phyloP scores from a whole-genome alignment of 92 coral and sea anemone species.

The Phymanthus crucifer region DNA sequence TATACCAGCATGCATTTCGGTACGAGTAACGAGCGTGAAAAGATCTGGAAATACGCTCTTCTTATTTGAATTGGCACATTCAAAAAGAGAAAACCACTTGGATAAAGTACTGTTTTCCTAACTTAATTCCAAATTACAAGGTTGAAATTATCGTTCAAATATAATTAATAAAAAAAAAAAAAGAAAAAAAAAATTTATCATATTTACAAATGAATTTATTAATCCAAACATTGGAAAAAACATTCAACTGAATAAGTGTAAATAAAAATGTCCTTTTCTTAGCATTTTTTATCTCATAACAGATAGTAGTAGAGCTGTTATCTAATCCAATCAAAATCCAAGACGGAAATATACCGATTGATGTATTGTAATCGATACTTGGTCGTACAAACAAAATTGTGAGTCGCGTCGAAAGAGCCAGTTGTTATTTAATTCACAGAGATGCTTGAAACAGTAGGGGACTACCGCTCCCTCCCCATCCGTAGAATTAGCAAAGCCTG shows the following conservation, averaged over 20 bases:
- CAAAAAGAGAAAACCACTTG: not conserved
- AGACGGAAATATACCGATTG: not conserved
- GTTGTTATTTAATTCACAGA: too few relatives aligned
- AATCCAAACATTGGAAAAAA: not conserved
- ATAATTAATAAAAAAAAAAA: not conserved
- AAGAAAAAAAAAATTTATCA: not conserved
- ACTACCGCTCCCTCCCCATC: too few relatives aligned
- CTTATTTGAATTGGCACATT: not conserved
- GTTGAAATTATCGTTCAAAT: not conserved
- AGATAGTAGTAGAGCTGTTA: not conserved
- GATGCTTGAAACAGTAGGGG: too few relatives aligned
- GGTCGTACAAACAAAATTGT: not conserved
- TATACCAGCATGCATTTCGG: too few relatives aligned
- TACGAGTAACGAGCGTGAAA: not conserved
- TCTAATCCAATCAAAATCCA: not conserved
- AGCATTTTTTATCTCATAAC: too few relatives aligned
- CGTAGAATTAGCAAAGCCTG: too few relatives aligned
- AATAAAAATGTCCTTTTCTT: not conserved
- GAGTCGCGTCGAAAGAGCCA: too few relatives aligned
- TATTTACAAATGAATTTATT: too few relatives aligned
- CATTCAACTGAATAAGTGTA: not conserved
- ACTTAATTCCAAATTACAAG: not conserved
- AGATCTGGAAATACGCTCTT: not conserved
- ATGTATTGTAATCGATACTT: not conserved
- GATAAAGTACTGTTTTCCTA: not conserved